These are phyloP conservation scores for Psylliodes chrysocephalus DNA, from an alignment of 2,888 invertebrate species.

Conservation along the genomic window DNA sequence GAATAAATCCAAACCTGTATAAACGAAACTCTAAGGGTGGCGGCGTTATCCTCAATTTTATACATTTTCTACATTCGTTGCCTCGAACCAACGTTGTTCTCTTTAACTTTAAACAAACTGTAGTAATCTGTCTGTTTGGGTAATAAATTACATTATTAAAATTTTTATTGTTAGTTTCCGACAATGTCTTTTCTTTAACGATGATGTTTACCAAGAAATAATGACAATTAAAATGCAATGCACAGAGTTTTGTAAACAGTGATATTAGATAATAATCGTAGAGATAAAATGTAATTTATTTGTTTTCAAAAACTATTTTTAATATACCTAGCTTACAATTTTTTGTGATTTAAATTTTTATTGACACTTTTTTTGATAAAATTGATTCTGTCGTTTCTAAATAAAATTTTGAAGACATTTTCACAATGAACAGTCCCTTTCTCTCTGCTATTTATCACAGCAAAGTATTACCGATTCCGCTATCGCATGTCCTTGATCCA, in stretches of 20 bases:
- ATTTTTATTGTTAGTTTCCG: conserved; percentile 17
- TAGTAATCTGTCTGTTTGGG: conserved; percentile 18
- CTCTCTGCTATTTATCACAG: conserved; percentile 10
- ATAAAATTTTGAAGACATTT: too few species aligned
- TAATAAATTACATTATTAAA: conserved; percentile 23
- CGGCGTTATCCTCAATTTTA: conserved; percentile 45
- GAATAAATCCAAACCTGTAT: conserved; percentile 44
- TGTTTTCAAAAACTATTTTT: too few species aligned
- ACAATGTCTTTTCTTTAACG: conserved; percentile 10
- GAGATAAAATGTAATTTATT: too few species aligned
- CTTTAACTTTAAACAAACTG: conserved; percentile 22
- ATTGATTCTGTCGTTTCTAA: too few species aligned
- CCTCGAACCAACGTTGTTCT: conserved; percentile 7
- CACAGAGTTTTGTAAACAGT: background rate
- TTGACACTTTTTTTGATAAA: too few species aligned
- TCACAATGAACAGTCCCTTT: background rate
- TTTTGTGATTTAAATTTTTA: too few species aligned
- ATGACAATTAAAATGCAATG: background rate
- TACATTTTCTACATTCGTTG: conserved; percentile 35
- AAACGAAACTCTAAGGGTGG: conserved; percentile 43
- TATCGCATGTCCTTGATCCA: conserved; percentile 29
- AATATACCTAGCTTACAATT: too few species aligned
- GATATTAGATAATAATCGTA: too few species aligned
- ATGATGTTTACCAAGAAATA: conserved; percentile 1
- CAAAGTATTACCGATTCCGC: conserved; percentile 14